Base-by-base conservation (phyloP, 2,888 invertebrate genomes). In the Tetheella fluctuosa region DNA sequence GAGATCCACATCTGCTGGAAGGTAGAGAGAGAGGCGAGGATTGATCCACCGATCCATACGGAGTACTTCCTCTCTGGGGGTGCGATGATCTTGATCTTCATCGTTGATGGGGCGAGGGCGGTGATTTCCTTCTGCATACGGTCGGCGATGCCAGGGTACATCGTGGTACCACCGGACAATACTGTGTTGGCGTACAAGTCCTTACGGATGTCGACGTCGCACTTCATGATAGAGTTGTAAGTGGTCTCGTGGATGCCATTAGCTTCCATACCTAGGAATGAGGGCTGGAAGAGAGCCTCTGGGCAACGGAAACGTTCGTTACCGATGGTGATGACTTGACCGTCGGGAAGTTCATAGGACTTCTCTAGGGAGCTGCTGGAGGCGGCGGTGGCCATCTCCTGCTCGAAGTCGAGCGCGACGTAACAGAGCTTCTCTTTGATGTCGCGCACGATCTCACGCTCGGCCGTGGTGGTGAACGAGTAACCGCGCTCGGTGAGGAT, bases 151-250 rank as follows among this genome's bases (percentile, higher is more conserved):
- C 98, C 98, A 61, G 98, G 98, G 94, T 98, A 98, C 98, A 98
- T 98, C 84, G 98, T 98, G 94, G 98, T 98, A 90, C 98, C 98
- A 66, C 98, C 98, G 66, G 98, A 98, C 79, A 98, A 94, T 59
- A 98, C 98, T 77, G 97, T 97, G 95, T 98, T 98, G 94, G 98
- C 98, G 94, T 98, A 98, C 94, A 98, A 93, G 94, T 98, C 98
- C 95, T 98, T 98, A 95, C 98, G 96, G 95, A 98, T 98, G 88
- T 98, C 98, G 61, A 98, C 97, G 91, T 98, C 98, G 94, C 98
- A 98, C 95, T 98, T 98, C 98, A 98, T 98, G 96, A 98, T 98
- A 60, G 97, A 98, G 93, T 98, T 98, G 96, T 98, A 99, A 39
- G 97, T 97, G 80, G 97, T 97, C 88, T 97, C 97, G 88, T 97